Evolutionary conservation across 2,797 vertebrate species (phyloP).

Genomic region (Trematomus bernacchii): DNA sequence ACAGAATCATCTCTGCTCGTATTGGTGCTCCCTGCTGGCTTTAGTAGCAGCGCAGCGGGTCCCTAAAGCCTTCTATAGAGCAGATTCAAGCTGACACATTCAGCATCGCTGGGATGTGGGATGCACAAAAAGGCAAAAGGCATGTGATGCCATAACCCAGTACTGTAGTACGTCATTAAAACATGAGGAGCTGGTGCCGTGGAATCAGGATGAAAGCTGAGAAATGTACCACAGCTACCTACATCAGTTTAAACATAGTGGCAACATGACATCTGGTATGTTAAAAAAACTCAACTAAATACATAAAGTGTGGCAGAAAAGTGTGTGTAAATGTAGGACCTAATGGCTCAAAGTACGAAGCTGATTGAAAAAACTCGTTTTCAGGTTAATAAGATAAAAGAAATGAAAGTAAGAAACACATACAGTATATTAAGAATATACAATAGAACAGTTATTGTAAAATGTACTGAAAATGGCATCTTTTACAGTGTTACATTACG

Average conservation of each 20-base stretch:
- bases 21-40: slow-evolving; percentile 33
- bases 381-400: background rate
- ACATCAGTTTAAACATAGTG: background rate
- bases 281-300: background rate
- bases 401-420: background rate
- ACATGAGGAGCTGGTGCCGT: background rate
- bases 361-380: background rate
- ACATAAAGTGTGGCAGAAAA: background rate
- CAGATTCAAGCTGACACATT: slow-evolving; percentile 25
- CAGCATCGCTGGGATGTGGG: slow-evolving; percentile 2
- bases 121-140: slow-evolving; percentile 21
- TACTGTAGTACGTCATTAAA: slow-evolving; percentile 12
- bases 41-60: slow-evolving; percentile 6
- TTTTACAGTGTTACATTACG: background rate
- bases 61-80: slow-evolving; percentile 10
- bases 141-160: background rate
- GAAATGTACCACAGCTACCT: background rate
- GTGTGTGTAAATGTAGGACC: background rate
- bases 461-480: background rate
- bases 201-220: background rate
- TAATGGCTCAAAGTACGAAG: background rate
- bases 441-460: background rate
- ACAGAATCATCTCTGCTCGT: slow-evolving; percentile 26
- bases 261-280: background rate
- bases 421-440: background rate